phyloP scores from a whole-genome alignment of 2,888 invertebrate genomes.

The Schizotus pectinicornis region DNA sequence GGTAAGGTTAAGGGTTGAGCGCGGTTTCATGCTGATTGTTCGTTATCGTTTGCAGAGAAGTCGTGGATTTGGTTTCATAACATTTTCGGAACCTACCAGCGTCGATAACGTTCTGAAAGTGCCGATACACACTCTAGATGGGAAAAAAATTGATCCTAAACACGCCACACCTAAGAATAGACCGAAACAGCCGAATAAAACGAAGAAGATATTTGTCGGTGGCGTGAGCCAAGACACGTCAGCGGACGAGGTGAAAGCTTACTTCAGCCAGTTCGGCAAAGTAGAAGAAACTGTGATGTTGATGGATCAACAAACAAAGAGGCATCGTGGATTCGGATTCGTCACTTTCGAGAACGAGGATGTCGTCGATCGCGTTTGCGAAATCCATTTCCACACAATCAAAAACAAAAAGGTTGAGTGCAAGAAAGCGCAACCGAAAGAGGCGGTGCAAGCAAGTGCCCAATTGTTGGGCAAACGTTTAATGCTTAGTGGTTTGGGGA shows the following conservation, averaged over 20 bases:
- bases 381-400: slow-evolving; percentile 91
- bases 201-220: slow-evolving; percentile 87
- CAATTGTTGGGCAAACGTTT: slow-evolving; percentile 72
- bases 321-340: slow-evolving; percentile 90
- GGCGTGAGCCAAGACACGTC: slow-evolving; percentile 92
- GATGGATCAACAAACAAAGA: slow-evolving; percentile 92
- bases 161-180: slow-evolving; percentile 92
- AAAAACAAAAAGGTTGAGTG: slow-evolving; percentile 90
- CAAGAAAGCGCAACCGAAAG: slow-evolving; percentile 91
- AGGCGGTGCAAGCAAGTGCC: slow-evolving; percentile 79
- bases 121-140: slow-evolving; percentile 88
- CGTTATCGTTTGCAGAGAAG: slow-evolving; percentile 71
- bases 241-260: slow-evolving; percentile 88
- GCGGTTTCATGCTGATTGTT: background rate
- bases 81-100: slow-evolving; percentile 88
- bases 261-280: slow-evolving; percentile 88
- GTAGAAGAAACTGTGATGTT: slow-evolving; percentile 93
- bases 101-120: slow-evolving; percentile 91
- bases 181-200: slow-evolving; percentile 83
- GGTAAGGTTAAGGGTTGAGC: slow-evolving; percentile 62
- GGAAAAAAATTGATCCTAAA: slow-evolving; percentile 93
- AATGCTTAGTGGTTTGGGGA: slow-evolving; percentile 74
- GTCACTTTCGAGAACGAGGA: slow-evolving; percentile 92
- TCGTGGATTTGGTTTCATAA: slow-evolving; percentile 93
- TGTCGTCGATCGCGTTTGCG: slow-evolving; percentile 90